Conservation (phyloP, 2,797 vertebrate genomes). For the Chiloscyllium punctatum region DNA sequence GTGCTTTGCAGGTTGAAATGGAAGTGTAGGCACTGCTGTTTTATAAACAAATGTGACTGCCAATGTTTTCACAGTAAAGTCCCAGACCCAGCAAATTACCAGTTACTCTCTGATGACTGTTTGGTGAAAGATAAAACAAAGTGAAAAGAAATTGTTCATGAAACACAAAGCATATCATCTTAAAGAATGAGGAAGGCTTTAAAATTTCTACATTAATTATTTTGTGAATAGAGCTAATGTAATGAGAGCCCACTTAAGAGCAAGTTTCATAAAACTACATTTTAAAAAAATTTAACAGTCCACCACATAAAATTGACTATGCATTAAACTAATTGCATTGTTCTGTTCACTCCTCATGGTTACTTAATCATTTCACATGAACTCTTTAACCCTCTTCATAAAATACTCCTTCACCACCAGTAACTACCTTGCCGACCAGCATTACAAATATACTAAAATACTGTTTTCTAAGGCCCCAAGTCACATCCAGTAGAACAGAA, state of each 20-base stretch:
- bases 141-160: not conserved
- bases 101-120: not conserved
- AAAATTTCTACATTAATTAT: constrained; percentile 18
- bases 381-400: constrained; percentile 23
- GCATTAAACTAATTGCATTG: not conserved
- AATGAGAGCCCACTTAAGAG: constrained; percentile 20
- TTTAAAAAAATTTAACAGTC: constrained; percentile 14
- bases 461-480: not conserved
- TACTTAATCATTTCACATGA: constrained; percentile 13
- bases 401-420: not conserved
- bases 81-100: not conserved
- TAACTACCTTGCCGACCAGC: not conserved
- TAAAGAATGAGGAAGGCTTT: not conserved
- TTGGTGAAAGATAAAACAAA: constrained; percentile 5
- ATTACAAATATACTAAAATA: not conserved
- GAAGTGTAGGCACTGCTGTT: not conserved
- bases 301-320: not conserved
- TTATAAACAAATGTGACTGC: not conserved
- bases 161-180: not conserved
- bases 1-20: not conserved
- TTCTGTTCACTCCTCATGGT: not conserved
- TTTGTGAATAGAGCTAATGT: not conserved
- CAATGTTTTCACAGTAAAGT: not conserved
- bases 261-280: constrained; percentile 29
- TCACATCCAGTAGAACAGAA: not conserved